Evolutionary conservation across 1,140 invertebrate species (phyloP), one percentile per base, ranked within the genome.

Genomic region (Papilio machaon): DNA sequence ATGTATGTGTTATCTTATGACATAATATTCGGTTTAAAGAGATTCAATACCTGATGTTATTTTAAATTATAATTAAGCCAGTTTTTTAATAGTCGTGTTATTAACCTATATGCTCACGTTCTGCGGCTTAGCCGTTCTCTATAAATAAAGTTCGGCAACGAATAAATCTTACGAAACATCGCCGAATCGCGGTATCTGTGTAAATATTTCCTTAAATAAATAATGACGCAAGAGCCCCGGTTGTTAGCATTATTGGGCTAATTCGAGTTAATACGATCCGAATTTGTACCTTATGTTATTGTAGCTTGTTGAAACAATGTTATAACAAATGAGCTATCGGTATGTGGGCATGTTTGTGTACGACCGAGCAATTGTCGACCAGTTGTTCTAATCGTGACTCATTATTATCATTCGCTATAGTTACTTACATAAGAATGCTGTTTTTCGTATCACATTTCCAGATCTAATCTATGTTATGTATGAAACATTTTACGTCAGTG

Each of bases 101-200:
- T 91, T 92, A 92, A 91, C 91, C 90, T 87, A 92, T 79, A 88
- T 91, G 86, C 85, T 83, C 83, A 82, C 86, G 85, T 82, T 82
- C 82, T 84, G 81, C 87, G 82, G 84, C 81, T 85, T 87, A 80
- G 82, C 82, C 67, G 82, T 75, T 75, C 82, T 83, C 86, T 90
- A 91, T 87, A 91, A 91, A 92, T 91, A 92, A 83, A 81, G 70
- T 84, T 74, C 81, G 74, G 73, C 82, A 84, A 85, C 87, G 85
- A 89, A 88, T 85, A 83, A 85, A 87, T 86, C 85, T 91, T 91
- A 90, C 85, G 87, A 86, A 91, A 91, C 84, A 86, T 80, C 75
- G 80, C 85, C 47, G 85, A 82, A 86, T 88, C 85, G 85, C 85
- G 85, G 81, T 84, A 83, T 84, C 82, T 82, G 85, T 84, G 82